Base-by-base conservation (phyloP, 2,888 invertebrate genomes). In the Melanophora roralis region DNA sequence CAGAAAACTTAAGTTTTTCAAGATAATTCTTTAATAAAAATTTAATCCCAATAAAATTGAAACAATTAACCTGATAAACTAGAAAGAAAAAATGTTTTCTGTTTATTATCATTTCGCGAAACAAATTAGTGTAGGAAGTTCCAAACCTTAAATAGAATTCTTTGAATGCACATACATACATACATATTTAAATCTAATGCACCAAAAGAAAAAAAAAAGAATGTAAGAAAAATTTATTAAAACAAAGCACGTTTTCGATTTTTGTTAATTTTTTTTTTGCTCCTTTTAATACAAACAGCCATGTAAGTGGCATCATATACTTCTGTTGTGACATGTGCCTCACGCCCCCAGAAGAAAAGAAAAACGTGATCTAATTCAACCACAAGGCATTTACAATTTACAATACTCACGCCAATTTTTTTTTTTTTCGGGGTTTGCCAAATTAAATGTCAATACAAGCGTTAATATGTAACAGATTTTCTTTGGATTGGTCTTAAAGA, bases 171-270 rank as follows among this genome's bases (percentile, higher is more conserved):
- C 11, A 21, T 47, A 47, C 1, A 47, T 19, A 21, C 3, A 11
- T 11, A 47, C n/a, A n/a, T n/a, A n/a, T 36, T 36, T 11, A 2
- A 36, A 8, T 16, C 45, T 7, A 19, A 45, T n/a, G n/a, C 16
- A 45, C 16, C 7, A 12, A 2, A n/a, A 11, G 12, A 49, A 1
- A 6, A 3, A 23, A 23, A 12, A 8, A n/a, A 27, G 5, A 2
- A 51, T 7, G 2, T n/a, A n/a, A 27, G 27, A 23, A 27, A 51
- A 27, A 2, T 11, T 5, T 21, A 47, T 21, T 21, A 51, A 27
- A n/a, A 51, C 23, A 51, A 27, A 51, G 49, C 49, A 51, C 49
- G 49, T 51, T n/a, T 51, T 51, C 27, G 49, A 27, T 51, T 49
- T 51, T 14, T n/a, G 1, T 51, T 9, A 45, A 45, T 16, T 45